Evolutionary conservation across 2,113 vertebrate species (phyloP).

Genomic region (Dermatemys mawii): DNA sequence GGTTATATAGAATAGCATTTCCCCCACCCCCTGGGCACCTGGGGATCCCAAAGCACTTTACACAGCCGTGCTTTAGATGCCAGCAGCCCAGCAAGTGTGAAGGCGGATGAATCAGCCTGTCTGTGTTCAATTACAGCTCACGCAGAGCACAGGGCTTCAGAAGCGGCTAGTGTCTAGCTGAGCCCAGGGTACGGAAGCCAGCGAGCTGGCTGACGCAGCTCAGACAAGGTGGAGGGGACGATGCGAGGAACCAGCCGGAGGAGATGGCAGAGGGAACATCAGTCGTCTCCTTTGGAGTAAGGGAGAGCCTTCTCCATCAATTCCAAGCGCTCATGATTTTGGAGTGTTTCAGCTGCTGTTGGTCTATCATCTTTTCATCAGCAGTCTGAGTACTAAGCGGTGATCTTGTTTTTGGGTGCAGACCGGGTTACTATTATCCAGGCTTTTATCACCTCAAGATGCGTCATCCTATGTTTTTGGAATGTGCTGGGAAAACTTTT

Average conservation of each 20-base stretch:
- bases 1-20: neutral
- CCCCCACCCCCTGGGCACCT: neutral
- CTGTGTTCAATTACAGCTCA: fast-evolving
- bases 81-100: fast-evolving
- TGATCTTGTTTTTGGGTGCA: too few species aligned
- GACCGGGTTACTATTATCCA: too few species aligned
- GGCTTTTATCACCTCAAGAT: too few species aligned
- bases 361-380: neutral
- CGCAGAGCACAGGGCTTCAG: neutral
- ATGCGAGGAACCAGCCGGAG: neutral
- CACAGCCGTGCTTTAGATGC: neutral
- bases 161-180: neutral
- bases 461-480: too few species aligned
- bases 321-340: neutral
- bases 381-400: too few species aligned
- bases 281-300: neutral
- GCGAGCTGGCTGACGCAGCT: neutral
- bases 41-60: neutral
- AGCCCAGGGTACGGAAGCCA: neutral
- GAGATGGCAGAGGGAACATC: neutral
- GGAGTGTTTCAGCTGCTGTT: neutral
- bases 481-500: too few species aligned
- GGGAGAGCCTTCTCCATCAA: fast-evolving
- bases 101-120: neutral
- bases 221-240: neutral